Conservation (phyloP, 2,888 invertebrate species). For the Aphidius colemani region DNA sequence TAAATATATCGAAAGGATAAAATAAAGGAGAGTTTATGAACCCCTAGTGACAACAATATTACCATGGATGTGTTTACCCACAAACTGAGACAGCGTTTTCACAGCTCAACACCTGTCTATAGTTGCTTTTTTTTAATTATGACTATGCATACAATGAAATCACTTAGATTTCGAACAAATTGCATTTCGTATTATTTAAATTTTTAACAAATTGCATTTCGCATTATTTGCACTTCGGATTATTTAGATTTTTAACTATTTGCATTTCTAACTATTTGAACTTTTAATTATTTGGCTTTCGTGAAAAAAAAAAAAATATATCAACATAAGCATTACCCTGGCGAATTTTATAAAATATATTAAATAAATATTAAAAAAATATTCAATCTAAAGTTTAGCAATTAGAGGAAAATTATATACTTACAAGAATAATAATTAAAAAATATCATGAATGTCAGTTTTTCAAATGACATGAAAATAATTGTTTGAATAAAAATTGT, state of each 20-base stretch:
- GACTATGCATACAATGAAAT: background rate
- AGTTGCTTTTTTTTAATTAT: constrained; percentile 28
- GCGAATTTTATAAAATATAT: too few species aligned
- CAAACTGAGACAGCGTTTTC: constrained; percentile 22
- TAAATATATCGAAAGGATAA: constrained; percentile 34
- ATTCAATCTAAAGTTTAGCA: too few species aligned
- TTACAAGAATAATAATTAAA: background rate
- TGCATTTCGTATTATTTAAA: too few species aligned
- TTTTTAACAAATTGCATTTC: too few species aligned
- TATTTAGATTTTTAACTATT: background rate
- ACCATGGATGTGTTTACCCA: constrained; percentile 31
- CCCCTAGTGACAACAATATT: constrained; percentile 36
- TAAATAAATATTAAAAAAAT: too few species aligned
- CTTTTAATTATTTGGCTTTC: too few species aligned
- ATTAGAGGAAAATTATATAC: too few species aligned
- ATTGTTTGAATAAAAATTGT: background rate
- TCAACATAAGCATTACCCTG: too few species aligned
- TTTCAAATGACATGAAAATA: background rate
- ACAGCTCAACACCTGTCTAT: background rate
- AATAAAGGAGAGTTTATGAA: constrained; percentile 45
- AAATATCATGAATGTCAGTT: background rate
- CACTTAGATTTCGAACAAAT: too few species aligned
- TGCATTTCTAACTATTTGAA: too few species aligned
- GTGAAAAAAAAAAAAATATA: too few species aligned
- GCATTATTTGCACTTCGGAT: too few species aligned